Conservation (phyloP, 2,113 vertebrate species). For the Cinclus mexicanus region DNA sequence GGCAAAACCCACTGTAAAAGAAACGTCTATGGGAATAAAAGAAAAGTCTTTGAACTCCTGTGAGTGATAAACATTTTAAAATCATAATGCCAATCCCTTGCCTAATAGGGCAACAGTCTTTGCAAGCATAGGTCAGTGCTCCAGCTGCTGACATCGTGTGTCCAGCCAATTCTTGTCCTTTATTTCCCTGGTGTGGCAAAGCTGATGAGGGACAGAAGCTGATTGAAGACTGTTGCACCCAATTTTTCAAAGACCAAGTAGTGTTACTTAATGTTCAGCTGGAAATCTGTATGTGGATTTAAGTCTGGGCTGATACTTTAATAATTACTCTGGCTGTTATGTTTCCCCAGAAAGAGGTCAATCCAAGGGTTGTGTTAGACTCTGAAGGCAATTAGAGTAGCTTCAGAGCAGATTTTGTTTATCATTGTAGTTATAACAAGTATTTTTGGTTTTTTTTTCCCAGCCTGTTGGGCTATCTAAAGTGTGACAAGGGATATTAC, state of each 20-base stretch:
- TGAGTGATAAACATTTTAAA: not conserved
- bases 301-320: not conserved
- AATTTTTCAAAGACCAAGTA: not conserved
- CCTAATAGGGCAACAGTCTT: not conserved
- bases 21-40: not conserved
- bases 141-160: not conserved
- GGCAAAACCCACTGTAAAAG: not conserved
- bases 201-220: not conserved
- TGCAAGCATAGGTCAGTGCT: not conserved
- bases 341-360: conserved; percentile 21
- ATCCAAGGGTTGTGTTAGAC: not conserved
- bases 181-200: not conserved
- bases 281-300: conserved; percentile 7
- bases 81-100: not conserved
- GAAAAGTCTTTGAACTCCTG: not conserved
- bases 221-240: not conserved
- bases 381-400: not conserved
- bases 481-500: not conserved
- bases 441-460: not conserved
- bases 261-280: conserved; percentile 22
- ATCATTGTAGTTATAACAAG: not conserved
- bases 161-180: not conserved
- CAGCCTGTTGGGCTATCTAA: not conserved
- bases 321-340: not conserved
- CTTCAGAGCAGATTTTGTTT: conserved; percentile 20